phyloP scores from a whole-genome alignment of 2,113 vertebrate genomes.

The Brachionichthys hirsutus region DNA sequence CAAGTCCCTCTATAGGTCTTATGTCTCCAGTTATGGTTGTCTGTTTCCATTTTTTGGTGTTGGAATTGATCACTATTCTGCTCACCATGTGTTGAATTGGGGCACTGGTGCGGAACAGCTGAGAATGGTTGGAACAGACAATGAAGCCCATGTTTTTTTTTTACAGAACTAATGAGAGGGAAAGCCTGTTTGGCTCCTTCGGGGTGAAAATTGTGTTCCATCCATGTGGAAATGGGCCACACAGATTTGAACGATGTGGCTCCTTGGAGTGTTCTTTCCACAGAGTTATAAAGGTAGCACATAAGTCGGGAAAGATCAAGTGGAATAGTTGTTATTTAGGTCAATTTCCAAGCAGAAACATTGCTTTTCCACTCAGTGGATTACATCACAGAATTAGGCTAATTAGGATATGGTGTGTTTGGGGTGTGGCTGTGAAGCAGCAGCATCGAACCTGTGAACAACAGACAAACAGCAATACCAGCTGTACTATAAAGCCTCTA shows the following conservation, averaged over 20 bases:
- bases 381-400: conserved; percentile 36
- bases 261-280: conserved; percentile 3
- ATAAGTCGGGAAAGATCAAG: too few species aligned
- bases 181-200: conserved; percentile 19
- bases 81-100: conserved; percentile 41
- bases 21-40: conserved; percentile 66
- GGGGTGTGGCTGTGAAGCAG: conserved; percentile 32
- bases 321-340: too few species aligned
- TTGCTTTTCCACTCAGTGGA: not conserved
- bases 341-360: not conserved
- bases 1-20: conserved; percentile 56
- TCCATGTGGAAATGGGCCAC: conserved; percentile 1
- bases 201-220: conserved; percentile 21
- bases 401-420: conserved; percentile 50
- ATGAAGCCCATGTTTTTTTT: conserved; percentile 6
- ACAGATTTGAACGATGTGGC: not conserved
- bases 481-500: too few species aligned
- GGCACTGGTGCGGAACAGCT: conserved; percentile 43
- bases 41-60: conserved; percentile 58
- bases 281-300: not conserved
- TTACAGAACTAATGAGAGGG: conserved; percentile 1
- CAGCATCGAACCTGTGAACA: too few species aligned
- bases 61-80: conserved; percentile 57
- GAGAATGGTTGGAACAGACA: conserved; percentile 23
- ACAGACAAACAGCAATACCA: too few species aligned